A percentile compares a stretch with the other conserved stretches of the same genome.
Evolutionary conservation across 2,797 vertebrate genomes (phyloP).

Genomic region (Lerista edwardsae): DNA sequence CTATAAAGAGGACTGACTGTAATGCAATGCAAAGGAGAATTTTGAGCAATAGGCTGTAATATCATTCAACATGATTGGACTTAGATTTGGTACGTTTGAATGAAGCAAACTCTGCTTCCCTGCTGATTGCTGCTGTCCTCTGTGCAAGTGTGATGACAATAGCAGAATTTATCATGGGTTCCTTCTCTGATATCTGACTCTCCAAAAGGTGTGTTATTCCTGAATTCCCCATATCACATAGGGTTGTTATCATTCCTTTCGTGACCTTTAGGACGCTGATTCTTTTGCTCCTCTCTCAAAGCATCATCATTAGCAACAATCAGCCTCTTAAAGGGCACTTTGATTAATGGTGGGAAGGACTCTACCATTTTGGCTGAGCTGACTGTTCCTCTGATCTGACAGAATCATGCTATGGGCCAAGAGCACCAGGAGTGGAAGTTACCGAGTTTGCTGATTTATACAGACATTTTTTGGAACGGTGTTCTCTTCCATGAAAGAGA

Average conservation of each 20-base stretch:
- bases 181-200: neutral
- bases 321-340: neutral
- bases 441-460: neutral
- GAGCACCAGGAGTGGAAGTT: neutral
- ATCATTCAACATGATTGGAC: neutral
- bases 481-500: neutral
- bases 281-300: neutral
- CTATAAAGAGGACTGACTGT: too few relatives aligned
- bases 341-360: neutral
- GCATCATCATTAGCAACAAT: neutral
- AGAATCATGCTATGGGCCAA: neutral
- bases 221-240: neutral
- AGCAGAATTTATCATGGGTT: neutral
- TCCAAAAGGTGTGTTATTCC: neutral
- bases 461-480: neutral
- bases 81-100: neutral
- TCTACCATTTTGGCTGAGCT: neutral
- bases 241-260: neutral
- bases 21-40: neutral
- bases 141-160: neutral
- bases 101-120: neutral
- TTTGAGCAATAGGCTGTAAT: neutral
- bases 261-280: neutral
- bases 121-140: neutral
- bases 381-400: neutral